Evolutionary conservation across 2,113 vertebrate species (phyloP).

Genomic region (Bubo bubo): DNA sequence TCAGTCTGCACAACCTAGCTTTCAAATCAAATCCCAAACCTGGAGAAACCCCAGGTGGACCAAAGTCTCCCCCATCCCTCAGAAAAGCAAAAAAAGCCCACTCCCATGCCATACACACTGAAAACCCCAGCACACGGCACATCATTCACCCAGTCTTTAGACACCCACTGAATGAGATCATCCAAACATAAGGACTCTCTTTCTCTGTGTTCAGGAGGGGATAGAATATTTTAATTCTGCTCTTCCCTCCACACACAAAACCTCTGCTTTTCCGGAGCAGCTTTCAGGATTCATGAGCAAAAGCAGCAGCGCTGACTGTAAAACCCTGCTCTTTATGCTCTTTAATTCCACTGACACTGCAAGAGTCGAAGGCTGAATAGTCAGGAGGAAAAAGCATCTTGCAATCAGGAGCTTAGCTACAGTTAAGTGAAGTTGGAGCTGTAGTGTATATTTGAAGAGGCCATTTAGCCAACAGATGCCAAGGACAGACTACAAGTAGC

Average conservation of each 20-base stretch:
- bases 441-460: background rate
- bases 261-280: background rate
- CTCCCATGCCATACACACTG: background rate
- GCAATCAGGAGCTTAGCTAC: background rate
- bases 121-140: background rate
- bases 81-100: background rate
- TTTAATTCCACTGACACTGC: constrained; percentile 24
- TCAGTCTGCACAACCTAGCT: background rate
- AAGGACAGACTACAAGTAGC: constrained; percentile 20
- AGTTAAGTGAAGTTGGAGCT: background rate
- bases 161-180: constrained; percentile 9
- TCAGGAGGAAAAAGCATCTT: constrained; percentile 19
- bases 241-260: background rate
- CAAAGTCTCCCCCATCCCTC: background rate
- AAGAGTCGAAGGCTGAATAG: background rate
- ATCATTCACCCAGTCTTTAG: background rate
- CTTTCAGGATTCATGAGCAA: background rate
- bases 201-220: background rate
- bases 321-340: constrained; percentile 7
- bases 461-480: constrained; percentile 25
- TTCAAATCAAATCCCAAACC: background rate
- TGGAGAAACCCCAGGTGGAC: background rate
- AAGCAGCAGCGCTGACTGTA: background rate
- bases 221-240: constrained; percentile 27
- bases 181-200: constrained; percentile 13